Percentiles rank a stretch among this genome's conserved stretches.
Evolutionary conservation across 2,888 invertebrate genomes (phyloP).

Genomic region (Hydriomena furcata): DNA sequence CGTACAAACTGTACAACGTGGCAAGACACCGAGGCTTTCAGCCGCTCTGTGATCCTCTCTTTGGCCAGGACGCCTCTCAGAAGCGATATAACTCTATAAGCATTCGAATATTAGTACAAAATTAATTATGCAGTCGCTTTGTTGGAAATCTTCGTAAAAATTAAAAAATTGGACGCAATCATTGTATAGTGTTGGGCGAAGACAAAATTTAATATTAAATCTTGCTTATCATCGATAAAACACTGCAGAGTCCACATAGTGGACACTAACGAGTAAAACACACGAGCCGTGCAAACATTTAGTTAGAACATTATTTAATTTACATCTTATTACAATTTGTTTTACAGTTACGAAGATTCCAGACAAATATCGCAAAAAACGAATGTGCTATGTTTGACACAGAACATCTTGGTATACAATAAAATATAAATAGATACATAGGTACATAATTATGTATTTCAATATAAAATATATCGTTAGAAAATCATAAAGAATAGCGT

Average conservation of each 20-base stretch:
- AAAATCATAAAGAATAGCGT: constrained; percentile 53
- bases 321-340: too few relatives aligned
- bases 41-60: constrained; percentile 68
- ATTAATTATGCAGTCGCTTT: constrained; percentile 38
- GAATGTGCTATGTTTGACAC: constrained; percentile 63
- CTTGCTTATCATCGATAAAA: too few relatives aligned
- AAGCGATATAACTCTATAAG: constrained; percentile 58
- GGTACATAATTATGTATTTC: constrained; percentile 35
- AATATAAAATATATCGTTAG: constrained; percentile 45
- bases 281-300: too few relatives aligned
- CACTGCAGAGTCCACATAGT: too few relatives aligned
- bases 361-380: constrained; percentile 40
- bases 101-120: constrained; percentile 50
- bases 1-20: constrained; percentile 15
- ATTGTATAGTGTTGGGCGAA: too few relatives aligned
- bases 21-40: constrained; percentile 58
- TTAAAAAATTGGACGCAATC: constrained; percentile 14
- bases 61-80: constrained; percentile 73
- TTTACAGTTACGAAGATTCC: constrained; percentile 39
- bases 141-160: constrained; percentile 26
- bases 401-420: constrained; percentile 47
- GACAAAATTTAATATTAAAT: too few relatives aligned
- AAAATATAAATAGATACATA: constrained; percentile 36
- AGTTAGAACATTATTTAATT: too few relatives aligned
- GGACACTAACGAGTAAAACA: too few relatives aligned